Base-by-base conservation (phyloP, 2,113 vertebrate species). In the Fregata magnificens region DNA sequence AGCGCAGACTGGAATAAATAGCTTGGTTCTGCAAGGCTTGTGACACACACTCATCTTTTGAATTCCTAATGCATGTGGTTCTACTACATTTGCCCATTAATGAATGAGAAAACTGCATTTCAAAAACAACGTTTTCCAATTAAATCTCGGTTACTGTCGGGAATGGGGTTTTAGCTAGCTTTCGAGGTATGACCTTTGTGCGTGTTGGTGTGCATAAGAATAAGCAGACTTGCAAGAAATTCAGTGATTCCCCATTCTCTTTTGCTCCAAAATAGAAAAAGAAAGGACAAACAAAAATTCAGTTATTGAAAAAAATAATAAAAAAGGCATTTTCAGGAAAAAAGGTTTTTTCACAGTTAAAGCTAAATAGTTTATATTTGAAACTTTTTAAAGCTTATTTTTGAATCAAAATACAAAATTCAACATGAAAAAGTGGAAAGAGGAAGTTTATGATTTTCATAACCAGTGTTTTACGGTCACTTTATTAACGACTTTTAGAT, bases 41-140 rank as follows among this genome's bases (percentile, higher is more conserved):
- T 26, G 16, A 25, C 69, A 69, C 32, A 38, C 22, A 49, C 45
- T 80, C 84, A 40, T 89, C 44, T 73, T 93, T 28, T 76, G 44
- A 92, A 82, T 89, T 95, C 53, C 42, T 83, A 62, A 88, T 58
- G 58, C 6, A 2, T 36, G 26, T 70, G 36, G 58, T 88, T 97
- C 85, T 92, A 78, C 71, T 85, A 73, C 76, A 83, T 86, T 94
- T 94, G 22, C 6, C 58, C 88, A 86, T 88, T 88, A 94, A 90
- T 92, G 88, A 66, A 74, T 92, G 50, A 78, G 65, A 94, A 83
- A 88, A 93, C 71, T 49, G 47, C 25, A 34, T 86, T 91, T 90
- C 59, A 83, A 62, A 88, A 77, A 1, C 34, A 88, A 70, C 0
- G 0, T 82, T 96, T 91, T 90, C 58, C 25, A 77, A 74, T 93